Evolutionary conservation across 2,113 vertebrate species (phyloP).

Genomic region (Vicugna pacos): DNA sequence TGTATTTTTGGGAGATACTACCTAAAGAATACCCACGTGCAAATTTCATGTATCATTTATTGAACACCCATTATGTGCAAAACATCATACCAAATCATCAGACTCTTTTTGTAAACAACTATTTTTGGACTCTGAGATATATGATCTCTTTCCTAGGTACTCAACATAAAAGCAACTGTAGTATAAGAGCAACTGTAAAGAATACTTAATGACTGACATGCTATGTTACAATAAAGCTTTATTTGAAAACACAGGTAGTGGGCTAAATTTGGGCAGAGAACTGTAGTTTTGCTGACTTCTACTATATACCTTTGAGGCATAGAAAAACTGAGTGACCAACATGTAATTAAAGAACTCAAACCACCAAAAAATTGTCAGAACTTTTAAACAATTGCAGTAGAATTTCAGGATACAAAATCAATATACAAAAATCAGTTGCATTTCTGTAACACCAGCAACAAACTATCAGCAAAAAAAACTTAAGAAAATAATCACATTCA

Average conservation of each 20-base stretch:
- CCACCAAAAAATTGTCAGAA: neutral
- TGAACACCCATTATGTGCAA: neutral
- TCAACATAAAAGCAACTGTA: neutral
- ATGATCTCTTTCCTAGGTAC: neutral
- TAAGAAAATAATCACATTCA: neutral
- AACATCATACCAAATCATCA: neutral
- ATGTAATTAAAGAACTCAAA: neutral
- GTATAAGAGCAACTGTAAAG: neutral
- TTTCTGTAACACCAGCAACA: neutral
- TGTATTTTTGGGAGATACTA: neutral
- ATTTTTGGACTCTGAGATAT: neutral
- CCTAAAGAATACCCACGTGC: neutral
- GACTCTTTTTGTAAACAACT: neutral
- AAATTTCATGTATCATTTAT: slow-evolving; percentile 31
- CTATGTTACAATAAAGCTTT: neutral
- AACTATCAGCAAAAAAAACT: neutral
- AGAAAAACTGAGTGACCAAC: neutral
- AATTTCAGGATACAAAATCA: neutral
- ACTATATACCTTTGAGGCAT: neutral
- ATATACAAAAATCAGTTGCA: neutral
- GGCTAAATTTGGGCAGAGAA: neutral
- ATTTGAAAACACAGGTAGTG: neutral
- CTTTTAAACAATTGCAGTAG: neutral
- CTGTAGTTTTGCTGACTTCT: neutral
- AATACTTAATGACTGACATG: neutral